These are phyloP conservation scores for Lasioglossum calceatum DNA, from an alignment of 2,888 invertebrate genomes.

Conservation along the genomic window DNA sequence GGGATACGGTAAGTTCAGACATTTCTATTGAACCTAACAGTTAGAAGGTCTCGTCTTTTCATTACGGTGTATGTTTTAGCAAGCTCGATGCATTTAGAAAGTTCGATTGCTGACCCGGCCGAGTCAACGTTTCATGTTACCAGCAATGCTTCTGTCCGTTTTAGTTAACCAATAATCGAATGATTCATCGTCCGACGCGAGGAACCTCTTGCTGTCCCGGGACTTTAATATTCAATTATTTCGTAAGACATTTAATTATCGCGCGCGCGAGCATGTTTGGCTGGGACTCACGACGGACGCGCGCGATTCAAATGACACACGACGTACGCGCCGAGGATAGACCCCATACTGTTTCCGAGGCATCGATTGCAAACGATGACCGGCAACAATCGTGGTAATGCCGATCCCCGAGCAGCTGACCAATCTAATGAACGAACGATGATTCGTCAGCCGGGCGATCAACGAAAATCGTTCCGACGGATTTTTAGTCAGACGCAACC, in stretches of 20 bases:
- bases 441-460: slow-evolving; percentile 55
- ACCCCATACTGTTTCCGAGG: slow-evolving; percentile 51
- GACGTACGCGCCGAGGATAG: slow-evolving; percentile 45
- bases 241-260: slow-evolving; percentile 64
- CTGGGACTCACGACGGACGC: slow-evolving; percentile 31
- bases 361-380: slow-evolving; percentile 74
- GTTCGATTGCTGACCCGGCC: neutral
- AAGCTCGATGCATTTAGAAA: neutral
- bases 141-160: neutral
- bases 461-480: slow-evolving; percentile 54
- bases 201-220: neutral
- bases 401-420: slow-evolving; percentile 71
- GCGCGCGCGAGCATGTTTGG: slow-evolving; percentile 25
- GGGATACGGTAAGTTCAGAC: neutral
- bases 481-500: slow-evolving; percentile 47
- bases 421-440: slow-evolving; percentile 72
- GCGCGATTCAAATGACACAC: slow-evolving; percentile 53
- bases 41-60: neutral
- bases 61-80: neutral
- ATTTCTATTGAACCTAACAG: neutral
- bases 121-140: slow-evolving; percentile 22
- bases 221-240: slow-evolving; percentile 45
- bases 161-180: slow-evolving; percentile 32
- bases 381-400: slow-evolving; percentile 72
- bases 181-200: slow-evolving; percentile 21